These are phyloP conservation scores for Telmatherina bonti DNA, from an alignment of 2,797 vertebrate species.

Conservation along the genomic window DNA sequence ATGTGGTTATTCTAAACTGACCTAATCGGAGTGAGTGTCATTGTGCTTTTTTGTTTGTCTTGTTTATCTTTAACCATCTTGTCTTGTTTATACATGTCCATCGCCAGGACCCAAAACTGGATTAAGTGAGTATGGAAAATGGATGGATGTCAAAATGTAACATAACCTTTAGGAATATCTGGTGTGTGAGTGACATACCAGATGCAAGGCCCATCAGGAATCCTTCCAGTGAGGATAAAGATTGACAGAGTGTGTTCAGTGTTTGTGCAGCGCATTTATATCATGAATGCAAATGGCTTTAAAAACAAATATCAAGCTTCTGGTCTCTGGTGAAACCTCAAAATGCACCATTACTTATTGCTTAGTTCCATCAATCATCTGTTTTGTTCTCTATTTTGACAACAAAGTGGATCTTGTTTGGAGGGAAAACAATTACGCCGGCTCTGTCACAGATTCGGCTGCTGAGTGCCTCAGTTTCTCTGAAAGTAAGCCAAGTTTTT, in stretches of 20 bases:
- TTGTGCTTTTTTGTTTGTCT: too few relatives aligned
- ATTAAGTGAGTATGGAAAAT: not conserved
- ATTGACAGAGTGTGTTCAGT: not conserved
- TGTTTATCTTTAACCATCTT: too few relatives aligned
- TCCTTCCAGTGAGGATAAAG: not conserved
- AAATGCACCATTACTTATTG: slow-evolving; percentile 46
- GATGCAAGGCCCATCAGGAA: too few relatives aligned
- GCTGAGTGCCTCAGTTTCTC: slow-evolving; percentile 52
- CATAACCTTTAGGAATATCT: too few relatives aligned
- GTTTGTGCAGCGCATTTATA: slow-evolving; percentile 1
- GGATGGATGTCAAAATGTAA: not conserved
- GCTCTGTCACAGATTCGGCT: slow-evolving; percentile 61
- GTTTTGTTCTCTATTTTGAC: slow-evolving; percentile 25
- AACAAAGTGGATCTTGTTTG: slow-evolving; percentile 62
- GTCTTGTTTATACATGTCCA: too few relatives aligned
- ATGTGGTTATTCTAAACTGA: too few relatives aligned
- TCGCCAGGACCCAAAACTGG: not conserved
- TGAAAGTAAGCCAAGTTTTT: slow-evolving; percentile 69
- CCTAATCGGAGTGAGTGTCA: too few relatives aligned
- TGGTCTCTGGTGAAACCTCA: slow-evolving; percentile 33
- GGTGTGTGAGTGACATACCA: too few relatives aligned
- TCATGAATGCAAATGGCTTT: slow-evolving; percentile 17
- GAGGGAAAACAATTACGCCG: slow-evolving; percentile 65
- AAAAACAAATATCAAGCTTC: slow-evolving; percentile 21
- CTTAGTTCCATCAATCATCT: slow-evolving; percentile 61